Conservation (phyloP, 2,113 vertebrate genomes). For the Pitta sordida region DNA sequence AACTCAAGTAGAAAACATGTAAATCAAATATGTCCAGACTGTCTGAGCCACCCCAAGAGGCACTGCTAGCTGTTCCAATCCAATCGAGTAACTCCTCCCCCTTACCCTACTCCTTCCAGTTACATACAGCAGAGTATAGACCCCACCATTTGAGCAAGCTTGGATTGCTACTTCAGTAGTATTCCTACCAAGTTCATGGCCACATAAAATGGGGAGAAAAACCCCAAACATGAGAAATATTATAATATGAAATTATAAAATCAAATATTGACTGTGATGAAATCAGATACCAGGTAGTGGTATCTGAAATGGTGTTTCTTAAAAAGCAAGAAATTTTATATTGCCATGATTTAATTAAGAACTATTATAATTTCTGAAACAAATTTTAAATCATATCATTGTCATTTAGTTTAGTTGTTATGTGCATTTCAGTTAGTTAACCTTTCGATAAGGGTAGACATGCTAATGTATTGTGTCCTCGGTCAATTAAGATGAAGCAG, state of each 20-base stretch:
- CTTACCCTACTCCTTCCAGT: background rate
- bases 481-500: no score
- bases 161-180: background rate
- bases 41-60: background rate
- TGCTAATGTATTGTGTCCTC: no score
- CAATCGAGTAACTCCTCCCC: background rate
- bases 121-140: accelerated
- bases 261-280: background rate
- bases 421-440: background rate
- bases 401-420: background rate
- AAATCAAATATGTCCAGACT: background rate
- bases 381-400: background rate
- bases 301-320: background rate
- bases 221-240: background rate
- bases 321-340: background rate
- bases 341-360: background rate
- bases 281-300: background rate
- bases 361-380: background rate
- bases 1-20: background rate
- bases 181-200: background rate
- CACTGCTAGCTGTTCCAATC: background rate
- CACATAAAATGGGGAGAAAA: background rate
- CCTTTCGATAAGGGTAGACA: background rate
- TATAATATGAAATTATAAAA: background rate
- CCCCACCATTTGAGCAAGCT: background rate